Evolutionary conservation across 2,113 vertebrate genomes (phyloP).

Genomic region (Galemys pyrenaicus): DNA sequence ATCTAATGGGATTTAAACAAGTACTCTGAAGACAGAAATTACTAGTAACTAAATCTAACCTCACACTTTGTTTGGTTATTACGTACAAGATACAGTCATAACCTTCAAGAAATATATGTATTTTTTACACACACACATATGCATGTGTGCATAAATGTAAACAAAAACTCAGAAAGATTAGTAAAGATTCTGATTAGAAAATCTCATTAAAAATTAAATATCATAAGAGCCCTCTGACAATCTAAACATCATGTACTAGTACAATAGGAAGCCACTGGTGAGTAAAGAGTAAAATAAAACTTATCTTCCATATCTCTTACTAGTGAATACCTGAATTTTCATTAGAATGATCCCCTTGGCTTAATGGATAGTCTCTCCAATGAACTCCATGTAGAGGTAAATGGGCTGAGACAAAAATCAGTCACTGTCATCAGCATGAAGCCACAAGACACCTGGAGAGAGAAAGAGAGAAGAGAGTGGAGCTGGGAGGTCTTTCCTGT

Average conservation of each 20-base stretch:
- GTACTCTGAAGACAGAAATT: conserved; percentile 67
- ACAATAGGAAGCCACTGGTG: neutral
- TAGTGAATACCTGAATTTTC: neutral
- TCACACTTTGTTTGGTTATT: conserved; percentile 42
- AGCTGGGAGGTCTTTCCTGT: neutral
- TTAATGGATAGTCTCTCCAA: neutral
- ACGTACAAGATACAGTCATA: too few species aligned
- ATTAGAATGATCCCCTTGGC: neutral
- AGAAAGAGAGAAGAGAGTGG: neutral
- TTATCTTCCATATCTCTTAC: neutral
- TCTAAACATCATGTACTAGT: neutral
- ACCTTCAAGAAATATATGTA: too few species aligned
- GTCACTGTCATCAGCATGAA: neutral
- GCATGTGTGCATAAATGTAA: neutral
- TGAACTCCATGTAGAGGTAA: conserved; percentile 8
- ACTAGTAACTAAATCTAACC: conserved; percentile 55
- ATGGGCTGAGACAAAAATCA: neutral
- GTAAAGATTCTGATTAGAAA: conserved; percentile 33
- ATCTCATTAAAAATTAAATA: neutral
- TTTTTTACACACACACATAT: too few species aligned
- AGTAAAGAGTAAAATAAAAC: neutral
- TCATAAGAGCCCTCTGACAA: neutral
- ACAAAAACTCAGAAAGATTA: conserved; percentile 17
- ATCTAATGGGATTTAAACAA: conserved; percentile 62
- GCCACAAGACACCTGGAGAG: neutral